Conservation (phyloP, 2,888 invertebrate genomes). For the Pilophorus perplexus region DNA sequence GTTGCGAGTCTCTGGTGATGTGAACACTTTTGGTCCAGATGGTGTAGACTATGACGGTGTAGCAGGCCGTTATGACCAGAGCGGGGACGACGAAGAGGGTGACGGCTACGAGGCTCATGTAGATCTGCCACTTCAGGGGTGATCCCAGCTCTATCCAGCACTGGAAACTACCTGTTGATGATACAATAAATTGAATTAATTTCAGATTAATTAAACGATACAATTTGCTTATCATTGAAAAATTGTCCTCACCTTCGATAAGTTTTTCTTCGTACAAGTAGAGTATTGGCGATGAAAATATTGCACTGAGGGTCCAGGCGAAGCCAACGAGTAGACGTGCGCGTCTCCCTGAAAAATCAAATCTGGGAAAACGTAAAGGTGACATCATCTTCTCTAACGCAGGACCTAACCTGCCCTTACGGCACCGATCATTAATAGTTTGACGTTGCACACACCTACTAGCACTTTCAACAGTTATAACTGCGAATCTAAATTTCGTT, state of each 20-base stretch:
- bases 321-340: constrained; percentile 73
- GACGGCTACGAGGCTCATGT: constrained; percentile 55
- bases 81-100: constrained; percentile 57
- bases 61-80: constrained; percentile 57
- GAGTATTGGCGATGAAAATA: constrained; percentile 79
- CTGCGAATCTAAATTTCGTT: too few relatives aligned
- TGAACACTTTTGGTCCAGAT: constrained; percentile 61
- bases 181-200: too few relatives aligned
- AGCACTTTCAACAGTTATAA: too few relatives aligned
- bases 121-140: constrained; percentile 55
- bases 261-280: constrained; percentile 76
- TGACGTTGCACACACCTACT: too few relatives aligned
- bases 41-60: constrained; percentile 57
- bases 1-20: constrained; percentile 44
- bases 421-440: neutral
- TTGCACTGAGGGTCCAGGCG: constrained; percentile 78
- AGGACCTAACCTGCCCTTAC: neutral
- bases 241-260: constrained; percentile 78
- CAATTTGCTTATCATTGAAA: too few relatives aligned
- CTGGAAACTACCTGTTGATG: constrained; percentile 52
- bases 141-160: constrained; percentile 55
- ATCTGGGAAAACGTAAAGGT: constrained; percentile 43
- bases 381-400: constrained; percentile 30
- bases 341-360: constrained; percentile 69
- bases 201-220: too few relatives aligned